phyloP scores from a whole-genome alignment of 2,797 vertebrate genomes.

The Gallirallus australis region DNA sequence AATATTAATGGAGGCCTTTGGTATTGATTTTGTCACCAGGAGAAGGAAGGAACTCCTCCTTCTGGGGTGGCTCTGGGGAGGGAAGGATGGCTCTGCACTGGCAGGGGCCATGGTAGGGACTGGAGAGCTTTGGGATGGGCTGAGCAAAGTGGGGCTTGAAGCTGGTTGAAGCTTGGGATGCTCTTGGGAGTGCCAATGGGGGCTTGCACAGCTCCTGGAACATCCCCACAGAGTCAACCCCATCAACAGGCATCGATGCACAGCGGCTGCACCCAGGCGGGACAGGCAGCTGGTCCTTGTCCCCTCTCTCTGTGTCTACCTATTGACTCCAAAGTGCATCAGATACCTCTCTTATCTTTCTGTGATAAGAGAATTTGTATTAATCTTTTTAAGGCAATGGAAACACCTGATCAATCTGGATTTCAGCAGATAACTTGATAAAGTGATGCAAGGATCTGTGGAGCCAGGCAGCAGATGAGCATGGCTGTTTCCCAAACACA shows the following conservation, averaged over 20 bases:
- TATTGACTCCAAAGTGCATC: not conserved
- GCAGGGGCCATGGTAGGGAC: not conserved
- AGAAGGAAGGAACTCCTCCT: not conserved
- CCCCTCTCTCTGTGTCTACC: not conserved
- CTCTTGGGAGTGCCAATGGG: not conserved
- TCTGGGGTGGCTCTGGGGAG: not conserved
- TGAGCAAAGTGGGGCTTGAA: not conserved
- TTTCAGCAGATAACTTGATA: not conserved
- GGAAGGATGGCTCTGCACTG: not conserved
- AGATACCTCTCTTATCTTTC: not conserved
- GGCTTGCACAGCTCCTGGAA: not conserved
- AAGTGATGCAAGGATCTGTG: accelerated
- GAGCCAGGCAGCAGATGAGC: not conserved
- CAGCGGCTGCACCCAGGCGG: accelerated
- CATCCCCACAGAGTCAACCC: not conserved
- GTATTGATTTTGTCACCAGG: slow-evolving; percentile 32
- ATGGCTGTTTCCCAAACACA: not conserved
- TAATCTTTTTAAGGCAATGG: not conserved
- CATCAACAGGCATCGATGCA: accelerated
- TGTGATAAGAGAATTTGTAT: not conserved
- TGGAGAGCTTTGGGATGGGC: not conserved
- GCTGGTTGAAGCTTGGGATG: not conserved
- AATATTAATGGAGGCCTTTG: slow-evolving; percentile 77
- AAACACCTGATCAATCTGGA: not conserved
- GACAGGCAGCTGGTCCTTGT: not conserved